Evolutionary conservation across 1,140 invertebrate genomes (phyloP), one percentile per base, ranked within the genome.

Genomic region (Bombus picipes): DNA sequence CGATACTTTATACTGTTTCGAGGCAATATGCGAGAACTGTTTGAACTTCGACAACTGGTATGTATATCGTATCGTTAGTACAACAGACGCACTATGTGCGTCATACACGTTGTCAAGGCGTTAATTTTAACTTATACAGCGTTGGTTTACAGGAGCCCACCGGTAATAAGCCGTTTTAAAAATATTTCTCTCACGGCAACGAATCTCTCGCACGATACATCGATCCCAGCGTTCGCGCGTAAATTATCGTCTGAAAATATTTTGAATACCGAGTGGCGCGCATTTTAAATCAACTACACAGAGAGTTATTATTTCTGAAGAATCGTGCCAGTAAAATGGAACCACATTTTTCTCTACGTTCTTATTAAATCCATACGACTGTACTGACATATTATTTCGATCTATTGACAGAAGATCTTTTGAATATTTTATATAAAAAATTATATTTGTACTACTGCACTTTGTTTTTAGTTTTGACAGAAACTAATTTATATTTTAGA

Each of bases 61-160:
- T 8, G 47, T 53, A 53, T 53, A 41, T 57, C 43, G 10, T 57
- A 81, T 81, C n/a, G 25, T 47, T 39, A 9, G 37, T 75, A 57
- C 4, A 81, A 59, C 68, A 32, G n/a, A 6, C 59, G 37, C n/a
- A 62, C 5, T 15, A 57, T 70, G n/a, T 73, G 70, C 80, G 80
- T 81, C 80, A 81, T 72, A 39, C 74, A 32, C 68, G 80, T 81
- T 74, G 70, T 81, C 80, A 43, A 74, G 53, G 10, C 2, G 70
- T 81, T 81, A 74, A 65, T 74, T 81, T 81, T 81, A 73, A 81
- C 70, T 74, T 73, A 37, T 62, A 65, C 53, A 74, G 74, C 25
- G 15, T 73, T 41, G n/a, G 70, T 74, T 81, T 74, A 43, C 37
- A 43, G 70, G 25, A 41, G 39, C 32, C 8, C 22, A 81, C 10